Base-by-base conservation (phyloP, 2,888 invertebrate genomes). In the Lingula anatina region DNA sequence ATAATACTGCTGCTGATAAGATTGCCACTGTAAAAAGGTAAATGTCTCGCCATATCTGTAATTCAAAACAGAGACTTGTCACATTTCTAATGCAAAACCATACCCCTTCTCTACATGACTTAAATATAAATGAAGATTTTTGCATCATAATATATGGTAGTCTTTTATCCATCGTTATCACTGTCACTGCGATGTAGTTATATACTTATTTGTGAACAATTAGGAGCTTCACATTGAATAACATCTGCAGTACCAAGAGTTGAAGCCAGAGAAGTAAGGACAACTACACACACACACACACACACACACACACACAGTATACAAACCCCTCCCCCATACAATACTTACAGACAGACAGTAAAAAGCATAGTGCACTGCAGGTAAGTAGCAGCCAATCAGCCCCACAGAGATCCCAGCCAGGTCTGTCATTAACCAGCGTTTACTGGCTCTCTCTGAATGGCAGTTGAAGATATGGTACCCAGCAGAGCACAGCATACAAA, bases 301-400 rank as follows among this genome's bases (percentile, higher is more conserved):
- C n/a, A n/a, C n/a, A n/a, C n/a, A n/a, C n/a, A n/a, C n/a, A n/a
- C n/a, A n/a, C n/a, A n/a, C n/a, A n/a, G n/a, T n/a, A n/a, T n/a
- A n/a, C n/a, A n/a, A n/a, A 39, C 9, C 9, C 15, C 9, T 20
- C 7, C 25, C 20, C 15, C 18, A 2, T 28, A 46, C 5, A 15
- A 41, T 42, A 81, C 83, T 84, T 81, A 91, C 92, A 79, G 85
- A 84, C 75, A 91, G 86, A 78, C 95, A 96, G 88, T 93, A 94
- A 79, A 94, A 96, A 12, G 94, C 94, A 75, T 93, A 94, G 78
- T 96, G 94, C 58, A 96, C 89, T 47, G 94, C 95, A 25, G 93
- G 92, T 56, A 93, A 86, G 78, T 95, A 96, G 72, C 95, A 93
- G 48, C 93, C 94, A 45, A 95, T 83, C 58, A 96, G 80, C 31